These are phyloP conservation scores for Scrobipalpa costella DNA, from an alignment of 2,888 invertebrate species.

Conservation along the genomic window DNA sequence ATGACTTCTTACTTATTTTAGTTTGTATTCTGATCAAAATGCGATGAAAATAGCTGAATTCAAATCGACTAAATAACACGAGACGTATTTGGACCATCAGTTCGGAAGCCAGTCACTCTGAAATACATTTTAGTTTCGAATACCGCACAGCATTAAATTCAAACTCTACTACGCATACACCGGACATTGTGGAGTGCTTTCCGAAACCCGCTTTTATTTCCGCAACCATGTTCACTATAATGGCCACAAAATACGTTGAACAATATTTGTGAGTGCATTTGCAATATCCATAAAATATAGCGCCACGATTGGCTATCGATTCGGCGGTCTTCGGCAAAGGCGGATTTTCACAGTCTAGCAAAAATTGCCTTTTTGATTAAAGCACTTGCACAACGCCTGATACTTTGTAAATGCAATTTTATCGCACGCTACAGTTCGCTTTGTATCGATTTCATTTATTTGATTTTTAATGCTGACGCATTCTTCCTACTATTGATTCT, in stretches of 20 bases:
- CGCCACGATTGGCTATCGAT: constrained; percentile 49
- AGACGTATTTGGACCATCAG: neutral
- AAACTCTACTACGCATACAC: neutral
- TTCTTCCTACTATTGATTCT: neutral
- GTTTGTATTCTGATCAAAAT: too few species aligned
- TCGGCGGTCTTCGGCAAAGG: constrained; percentile 42
- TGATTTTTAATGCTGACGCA: neutral
- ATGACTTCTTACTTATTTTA: too few species aligned
- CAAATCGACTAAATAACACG: neutral
- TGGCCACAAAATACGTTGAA: constrained; percentile 26
- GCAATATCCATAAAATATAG: constrained; percentile 54
- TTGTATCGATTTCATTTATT: neutral
- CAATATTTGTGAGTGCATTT: constrained; percentile 44
- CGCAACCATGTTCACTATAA: constrained; percentile 23
- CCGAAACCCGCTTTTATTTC: constrained; percentile 17
- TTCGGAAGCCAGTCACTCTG: constrained; percentile 1
- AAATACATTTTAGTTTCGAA: neutral
- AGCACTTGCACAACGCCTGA: constrained; percentile 13
- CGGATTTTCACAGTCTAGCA: constrained; percentile 22
- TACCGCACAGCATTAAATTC: neutral
- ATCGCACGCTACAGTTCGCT: neutral
- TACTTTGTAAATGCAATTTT: constrained; percentile 12
- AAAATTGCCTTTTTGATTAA: constrained; percentile 20
- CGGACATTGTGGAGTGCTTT: constrained; percentile 22
- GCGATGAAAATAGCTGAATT: neutral